Evolutionary conservation across 2,797 vertebrate genomes (phyloP).

Genomic region (Cetoscarus ocellatus): DNA sequence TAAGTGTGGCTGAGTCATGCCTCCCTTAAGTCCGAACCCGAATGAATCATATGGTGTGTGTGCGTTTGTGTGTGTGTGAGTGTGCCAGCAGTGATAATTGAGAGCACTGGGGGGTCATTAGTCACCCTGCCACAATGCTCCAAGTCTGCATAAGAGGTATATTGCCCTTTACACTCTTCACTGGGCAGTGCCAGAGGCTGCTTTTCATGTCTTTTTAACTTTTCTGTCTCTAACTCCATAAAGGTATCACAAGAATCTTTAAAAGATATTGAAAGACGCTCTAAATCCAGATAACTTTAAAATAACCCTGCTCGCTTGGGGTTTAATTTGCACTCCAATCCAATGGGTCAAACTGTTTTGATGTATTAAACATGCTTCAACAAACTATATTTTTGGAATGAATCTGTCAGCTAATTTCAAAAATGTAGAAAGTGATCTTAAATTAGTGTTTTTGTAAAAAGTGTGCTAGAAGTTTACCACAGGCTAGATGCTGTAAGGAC

Average conservation of each 20-base stretch:
- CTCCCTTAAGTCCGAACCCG: slow-evolving; percentile 47
- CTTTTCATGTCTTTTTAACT: slow-evolving; percentile 15
- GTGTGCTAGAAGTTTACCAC: no score
- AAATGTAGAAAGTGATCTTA: no score
- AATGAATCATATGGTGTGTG: slow-evolving; percentile 55
- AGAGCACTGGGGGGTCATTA: slow-evolving; percentile 71
- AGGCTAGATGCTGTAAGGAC: no score
- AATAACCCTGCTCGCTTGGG: no score
- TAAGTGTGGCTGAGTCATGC: slow-evolving; percentile 65
- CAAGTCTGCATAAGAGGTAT: slow-evolving; percentile 53
- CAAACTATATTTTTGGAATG: no score
- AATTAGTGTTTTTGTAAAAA: no score
- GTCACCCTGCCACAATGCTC: slow-evolving; percentile 63
- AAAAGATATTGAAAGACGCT: neutral
- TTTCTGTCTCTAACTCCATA: neutral
- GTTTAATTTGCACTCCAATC: no score
- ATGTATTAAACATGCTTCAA: no score
- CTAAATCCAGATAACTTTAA: neutral
- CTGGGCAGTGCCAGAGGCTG: slow-evolving; percentile 39
- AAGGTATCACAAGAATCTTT: slow-evolving; percentile 1
- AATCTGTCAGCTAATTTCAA: no score
- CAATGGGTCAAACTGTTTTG: no score
- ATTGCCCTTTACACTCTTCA: slow-evolving; percentile 59
- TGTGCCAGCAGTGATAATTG: slow-evolving; percentile 67
- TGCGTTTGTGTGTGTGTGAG: slow-evolving; percentile 15